Evolutionary conservation across 2,113 vertebrate genomes (phyloP).

Genomic region (Oncorhynchus mykiss): DNA sequence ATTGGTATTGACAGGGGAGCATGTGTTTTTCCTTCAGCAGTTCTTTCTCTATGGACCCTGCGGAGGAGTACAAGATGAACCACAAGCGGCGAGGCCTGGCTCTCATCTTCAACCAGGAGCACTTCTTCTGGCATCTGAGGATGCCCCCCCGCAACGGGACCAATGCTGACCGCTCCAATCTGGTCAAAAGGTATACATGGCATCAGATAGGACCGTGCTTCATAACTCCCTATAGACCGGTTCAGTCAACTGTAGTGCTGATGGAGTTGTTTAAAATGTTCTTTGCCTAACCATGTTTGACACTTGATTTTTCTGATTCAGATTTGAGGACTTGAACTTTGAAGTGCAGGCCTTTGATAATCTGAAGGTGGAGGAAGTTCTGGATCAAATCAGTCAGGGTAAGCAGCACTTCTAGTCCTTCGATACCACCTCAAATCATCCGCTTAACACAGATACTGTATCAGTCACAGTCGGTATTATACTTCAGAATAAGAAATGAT

Average conservation of each 20-base stretch:
- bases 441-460: not conserved
- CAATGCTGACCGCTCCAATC: slow-evolving; percentile 76
- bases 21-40: slow-evolving; percentile 11
- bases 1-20: not conserved
- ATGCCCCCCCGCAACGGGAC: slow-evolving; percentile 79
- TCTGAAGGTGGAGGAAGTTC: slow-evolving; percentile 72
- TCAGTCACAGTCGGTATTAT: not conserved
- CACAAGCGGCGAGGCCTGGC: slow-evolving; percentile 83
- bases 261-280: no score
- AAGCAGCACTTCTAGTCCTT: slow-evolving; percentile 24
- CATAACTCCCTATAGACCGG: not conserved
- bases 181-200: slow-evolving; percentile 75
- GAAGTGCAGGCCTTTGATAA: slow-evolving; percentile 81
- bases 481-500: not conserved
- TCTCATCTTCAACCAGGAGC: slow-evolving; percentile 93
- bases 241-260: not conserved
- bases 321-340: slow-evolving; percentile 82
- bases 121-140: slow-evolving; percentile 81
- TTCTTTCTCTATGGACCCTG: slow-evolving; percentile 71
- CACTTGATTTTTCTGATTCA: slow-evolving; percentile 39
- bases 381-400: slow-evolving; percentile 78
- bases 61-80: slow-evolving; percentile 85
- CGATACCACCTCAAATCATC: not conserved
- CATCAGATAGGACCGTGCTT: not conserved
- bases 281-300: no score